Evolutionary conservation across 2,113 vertebrate species (phyloP).

Genomic region (Podarcis muralis): DNA sequence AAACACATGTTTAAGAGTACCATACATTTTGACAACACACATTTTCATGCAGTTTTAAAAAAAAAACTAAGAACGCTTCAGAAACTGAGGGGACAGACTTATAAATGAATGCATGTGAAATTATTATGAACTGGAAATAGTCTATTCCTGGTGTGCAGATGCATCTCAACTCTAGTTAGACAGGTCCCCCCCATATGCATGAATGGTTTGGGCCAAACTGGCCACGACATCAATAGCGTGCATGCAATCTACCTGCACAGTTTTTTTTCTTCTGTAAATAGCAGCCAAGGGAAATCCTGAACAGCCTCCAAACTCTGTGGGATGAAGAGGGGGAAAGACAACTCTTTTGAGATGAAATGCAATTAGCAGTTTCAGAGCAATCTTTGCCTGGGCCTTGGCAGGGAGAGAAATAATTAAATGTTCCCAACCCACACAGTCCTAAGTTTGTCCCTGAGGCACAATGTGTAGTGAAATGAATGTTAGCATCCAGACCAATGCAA

Average conservation of each 20-base stretch:
- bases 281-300: background rate
- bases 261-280: background rate
- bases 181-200: no score
- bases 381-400: background rate
- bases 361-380: background rate
- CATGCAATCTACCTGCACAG: background rate
- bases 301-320: background rate
- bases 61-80: no score
- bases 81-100: background rate
- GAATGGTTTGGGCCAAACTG: background rate
- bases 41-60: no score
- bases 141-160: background rate
- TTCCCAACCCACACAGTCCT: no score
- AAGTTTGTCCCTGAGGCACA: no score
- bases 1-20: no score
- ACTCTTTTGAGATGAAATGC: background rate
- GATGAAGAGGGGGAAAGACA: no score
- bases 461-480: background rate
- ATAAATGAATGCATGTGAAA: background rate
- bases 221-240: background rate
- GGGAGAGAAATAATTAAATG: background rate
- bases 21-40: no score
- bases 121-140: no score
- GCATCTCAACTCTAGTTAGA: background rate
- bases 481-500: no score